Evolutionary conservation across 2,113 vertebrate genomes (phyloP).

Genomic region (Archocentrus centrarchus): DNA sequence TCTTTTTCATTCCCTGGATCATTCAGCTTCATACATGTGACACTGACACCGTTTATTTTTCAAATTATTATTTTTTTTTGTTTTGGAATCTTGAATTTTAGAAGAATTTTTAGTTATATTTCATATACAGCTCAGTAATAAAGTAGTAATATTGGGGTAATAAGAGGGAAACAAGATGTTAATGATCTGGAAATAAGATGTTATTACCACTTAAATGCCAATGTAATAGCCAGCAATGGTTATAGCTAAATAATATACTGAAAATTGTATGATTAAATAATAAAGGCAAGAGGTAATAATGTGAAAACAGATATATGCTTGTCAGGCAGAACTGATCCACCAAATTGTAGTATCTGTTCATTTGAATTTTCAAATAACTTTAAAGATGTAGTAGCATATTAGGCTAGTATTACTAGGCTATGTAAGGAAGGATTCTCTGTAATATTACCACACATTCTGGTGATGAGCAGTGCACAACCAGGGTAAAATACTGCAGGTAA

Average conservation of each 20-base stretch:
- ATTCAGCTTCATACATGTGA: no score
- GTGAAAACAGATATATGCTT: no score
- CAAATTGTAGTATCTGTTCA: no score
- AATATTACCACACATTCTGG: not conserved
- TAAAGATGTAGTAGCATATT: no score
- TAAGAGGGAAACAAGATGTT: not conserved
- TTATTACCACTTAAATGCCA: not conserved
- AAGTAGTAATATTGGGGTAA: not conserved
- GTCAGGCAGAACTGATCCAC: no score
- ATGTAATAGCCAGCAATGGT: not conserved
- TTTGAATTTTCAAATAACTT: no score
- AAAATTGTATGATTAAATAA: no score
- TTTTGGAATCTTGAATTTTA: not conserved
- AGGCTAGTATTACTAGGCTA: not conserved
- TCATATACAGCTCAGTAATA: not conserved
- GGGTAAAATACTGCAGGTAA: not conserved
- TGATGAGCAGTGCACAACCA: not conserved
- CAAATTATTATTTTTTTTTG: not conserved
- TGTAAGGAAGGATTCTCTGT: not conserved
- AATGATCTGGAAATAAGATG: not conserved
- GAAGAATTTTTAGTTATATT: not conserved
- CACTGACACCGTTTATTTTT: no score
- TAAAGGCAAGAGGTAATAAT: no score
- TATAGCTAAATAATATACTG: not conserved
- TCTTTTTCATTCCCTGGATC: no score